A percentile compares a stretch with the other conserved stretches of the same genome.
phyloP scores from a whole-genome alignment of 2,797 vertebrate genomes.

The Typhlichthys subterraneus region DNA sequence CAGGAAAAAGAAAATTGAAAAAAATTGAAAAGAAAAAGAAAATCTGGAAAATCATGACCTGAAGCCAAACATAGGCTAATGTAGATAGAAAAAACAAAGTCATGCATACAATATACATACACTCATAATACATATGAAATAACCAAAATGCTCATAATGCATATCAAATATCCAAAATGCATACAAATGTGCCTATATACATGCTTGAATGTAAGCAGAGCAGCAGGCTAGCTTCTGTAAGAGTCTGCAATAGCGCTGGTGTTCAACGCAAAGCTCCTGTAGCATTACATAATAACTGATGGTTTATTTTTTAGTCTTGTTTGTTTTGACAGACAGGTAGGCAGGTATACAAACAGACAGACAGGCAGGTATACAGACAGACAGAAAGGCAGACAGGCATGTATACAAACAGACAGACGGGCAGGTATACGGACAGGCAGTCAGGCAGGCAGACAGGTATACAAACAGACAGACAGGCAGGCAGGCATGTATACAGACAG shows the following conservation, averaged over 20 bases:
- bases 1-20: conserved; percentile 54
- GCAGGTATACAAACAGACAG: background rate
- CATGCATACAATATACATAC: conserved; percentile 12
- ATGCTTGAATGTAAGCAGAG: too few species aligned
- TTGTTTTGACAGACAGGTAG: background rate
- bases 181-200: background rate
- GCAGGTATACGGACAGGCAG: too few species aligned
- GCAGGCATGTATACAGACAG: too few species aligned
- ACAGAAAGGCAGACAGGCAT: too few species aligned
- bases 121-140: background rate
- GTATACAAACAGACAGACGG: too few species aligned
- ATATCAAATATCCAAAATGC: background rate
- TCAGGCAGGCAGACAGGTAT: too few species aligned
- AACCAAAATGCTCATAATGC: background rate
- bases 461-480: too few species aligned
- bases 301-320: too few species aligned
- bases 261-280: too few species aligned
- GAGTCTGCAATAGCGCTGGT: too few species aligned
- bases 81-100: conserved; percentile 22
- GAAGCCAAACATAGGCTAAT: conserved; percentile 19
- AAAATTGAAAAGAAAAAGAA: conserved; percentile 29
- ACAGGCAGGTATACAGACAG: background rate
- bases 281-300: too few species aligned
- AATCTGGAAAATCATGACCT: conserved; percentile 31
- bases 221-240: too few species aligned